These are phyloP conservation scores for Rhinophrynus dorsalis DNA, from an alignment of 2,797 vertebrate genomes.

Conservation along the genomic window DNA sequence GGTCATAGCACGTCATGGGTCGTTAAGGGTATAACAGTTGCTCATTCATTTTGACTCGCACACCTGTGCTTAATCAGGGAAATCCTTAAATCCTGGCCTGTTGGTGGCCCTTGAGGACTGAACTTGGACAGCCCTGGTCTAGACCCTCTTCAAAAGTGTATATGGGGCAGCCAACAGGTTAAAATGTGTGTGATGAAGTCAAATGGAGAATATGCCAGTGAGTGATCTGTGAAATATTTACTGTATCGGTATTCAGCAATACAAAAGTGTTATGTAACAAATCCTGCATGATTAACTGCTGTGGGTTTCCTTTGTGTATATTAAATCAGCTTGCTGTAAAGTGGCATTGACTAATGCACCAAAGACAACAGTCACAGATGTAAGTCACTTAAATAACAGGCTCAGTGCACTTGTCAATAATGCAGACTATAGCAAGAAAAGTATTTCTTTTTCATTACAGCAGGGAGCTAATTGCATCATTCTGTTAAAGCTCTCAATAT, in stretches of 20 bases:
- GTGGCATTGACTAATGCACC: conserved; percentile 30
- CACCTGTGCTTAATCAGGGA: no score
- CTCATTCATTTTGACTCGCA: no score
- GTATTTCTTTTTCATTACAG: background rate
- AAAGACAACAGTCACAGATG: conserved; percentile 8
- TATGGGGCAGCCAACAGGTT: no score
- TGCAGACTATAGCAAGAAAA: background rate
- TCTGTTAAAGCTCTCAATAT: background rate
- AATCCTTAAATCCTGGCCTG: no score
- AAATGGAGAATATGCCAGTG: background rate
- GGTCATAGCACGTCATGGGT: no score
- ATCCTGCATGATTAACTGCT: background rate
- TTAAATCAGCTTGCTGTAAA: conserved; percentile 14
- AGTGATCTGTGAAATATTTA: background rate
- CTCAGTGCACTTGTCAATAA: conserved; percentile 20
- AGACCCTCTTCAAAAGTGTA: no score
- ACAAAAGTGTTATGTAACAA: conserved; percentile 1
- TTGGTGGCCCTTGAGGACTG: no score
- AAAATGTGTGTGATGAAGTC: no score
- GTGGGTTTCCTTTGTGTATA: conserved; percentile 17
- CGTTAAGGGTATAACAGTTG: no score
- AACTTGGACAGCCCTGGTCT: no score
- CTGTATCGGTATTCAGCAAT: no score
- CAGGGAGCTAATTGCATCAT: background rate
- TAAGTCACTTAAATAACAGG: conserved; percentile 20